Evolutionary conservation across 2,888 invertebrate species (phyloP).

Genomic region (Drosophila diplacantha): DNA sequence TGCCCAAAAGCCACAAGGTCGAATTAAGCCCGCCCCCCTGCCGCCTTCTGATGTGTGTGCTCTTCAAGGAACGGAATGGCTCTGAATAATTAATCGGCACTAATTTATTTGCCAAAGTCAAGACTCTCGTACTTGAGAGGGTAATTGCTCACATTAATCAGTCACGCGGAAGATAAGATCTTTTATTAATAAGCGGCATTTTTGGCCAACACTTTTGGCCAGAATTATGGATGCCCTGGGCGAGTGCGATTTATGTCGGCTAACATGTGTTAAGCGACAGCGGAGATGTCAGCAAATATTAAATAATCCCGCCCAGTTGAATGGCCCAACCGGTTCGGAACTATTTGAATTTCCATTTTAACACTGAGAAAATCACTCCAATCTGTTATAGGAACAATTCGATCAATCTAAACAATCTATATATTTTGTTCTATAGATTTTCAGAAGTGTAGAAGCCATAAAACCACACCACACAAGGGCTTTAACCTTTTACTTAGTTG

Average conservation of each 20-base stretch:
- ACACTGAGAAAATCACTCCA: neutral
- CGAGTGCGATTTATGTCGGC: constrained; percentile 34
- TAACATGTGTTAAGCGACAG: constrained; percentile 36
- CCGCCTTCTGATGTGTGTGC: constrained; percentile 5
- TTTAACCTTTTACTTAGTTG: neutral
- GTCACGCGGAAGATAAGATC: constrained; percentile 24
- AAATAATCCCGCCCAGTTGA: constrained; percentile 29
- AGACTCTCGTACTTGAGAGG: constrained; percentile 28
- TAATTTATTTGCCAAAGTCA: constrained; percentile 43
- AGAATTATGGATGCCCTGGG: constrained; percentile 32
- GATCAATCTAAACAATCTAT: neutral
- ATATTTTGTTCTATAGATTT: neutral
- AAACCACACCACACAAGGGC: neutral
- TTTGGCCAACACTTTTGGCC: constrained; percentile 26
- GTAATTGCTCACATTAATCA: constrained; percentile 53
- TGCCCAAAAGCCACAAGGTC: constrained; percentile 20
- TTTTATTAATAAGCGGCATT: constrained; percentile 31
- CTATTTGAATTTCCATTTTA: constrained; percentile 24
- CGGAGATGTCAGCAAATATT: constrained; percentile 41
- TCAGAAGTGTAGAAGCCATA: neutral
- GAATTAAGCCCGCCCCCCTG: neutral
- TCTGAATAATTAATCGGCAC: constrained; percentile 53
- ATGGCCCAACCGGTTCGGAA: constrained; percentile 26
- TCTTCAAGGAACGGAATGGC: neutral
- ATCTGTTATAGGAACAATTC: neutral